Evolutionary conservation across 2,797 vertebrate genomes (phyloP), one percentile per base, ranked within the genome.

Genomic region (Picus viridis): DNA sequence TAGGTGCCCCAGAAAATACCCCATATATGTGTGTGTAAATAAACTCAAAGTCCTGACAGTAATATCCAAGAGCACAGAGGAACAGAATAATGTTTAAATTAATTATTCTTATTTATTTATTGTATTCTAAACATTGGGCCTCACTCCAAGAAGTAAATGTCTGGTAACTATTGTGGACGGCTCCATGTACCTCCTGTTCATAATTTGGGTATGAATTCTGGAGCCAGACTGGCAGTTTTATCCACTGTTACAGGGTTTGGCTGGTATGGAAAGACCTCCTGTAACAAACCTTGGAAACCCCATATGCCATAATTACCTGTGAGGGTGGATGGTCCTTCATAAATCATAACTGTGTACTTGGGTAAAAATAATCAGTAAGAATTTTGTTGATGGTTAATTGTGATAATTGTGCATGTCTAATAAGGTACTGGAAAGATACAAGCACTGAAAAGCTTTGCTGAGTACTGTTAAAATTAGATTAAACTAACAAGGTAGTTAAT

Each of bases 401-500:
- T 84, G 58, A 57, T 34, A 61, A 2, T 67, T 64, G 59, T 83
- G 24, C 15, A 3, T 83, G 53, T 72, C 47, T 85, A 49, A 74
- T 89, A 72, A 78, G 13, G 34, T 63, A 34, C 26, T 1, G 6
- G 73, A 29, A 76, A 75, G 43, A 41, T 69, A 29, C 10, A 59
- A 70, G 39, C 62, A 59, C 51, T 72, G 36, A 49, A 73, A 43
- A 82, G 13, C 54, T 83, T 86, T 57, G 16, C 34, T 78, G 34
- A 72, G 13, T 53, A 27, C 15, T 4, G 3, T 87, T 90, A 87
- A 92, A 92, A 72, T 92, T 30, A 90, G 34, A 81, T n/a, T 77
- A 82, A 93, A 76, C 57, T 84, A 72, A n/a, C 59, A 81, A 92
- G 57, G 70, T 75, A 85, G 53, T 9, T 78, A 77, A 78, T 51